Conservation (phyloP, 2,113 vertebrate genomes). For the Centrocercus urophasianus region DNA sequence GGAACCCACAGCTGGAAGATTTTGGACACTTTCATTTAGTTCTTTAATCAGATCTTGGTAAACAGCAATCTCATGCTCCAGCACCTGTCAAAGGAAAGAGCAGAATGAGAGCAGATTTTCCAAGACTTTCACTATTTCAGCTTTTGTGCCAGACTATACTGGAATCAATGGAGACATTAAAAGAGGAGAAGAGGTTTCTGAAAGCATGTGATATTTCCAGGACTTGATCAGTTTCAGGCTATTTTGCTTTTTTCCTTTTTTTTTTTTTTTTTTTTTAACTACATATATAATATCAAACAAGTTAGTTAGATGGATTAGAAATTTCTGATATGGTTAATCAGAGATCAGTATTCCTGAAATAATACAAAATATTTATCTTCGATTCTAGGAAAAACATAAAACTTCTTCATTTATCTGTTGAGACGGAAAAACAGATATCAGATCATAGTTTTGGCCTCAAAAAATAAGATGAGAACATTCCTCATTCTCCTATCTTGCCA, state of each 20-base stretch:
- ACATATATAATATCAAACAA: not conserved
- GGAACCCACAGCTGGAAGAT: constrained; percentile 11
- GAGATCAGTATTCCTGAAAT: not conserved
- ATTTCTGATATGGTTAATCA: not conserved
- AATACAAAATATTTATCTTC: not conserved
- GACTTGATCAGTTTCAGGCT: not conserved
- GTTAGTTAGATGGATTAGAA: not conserved
- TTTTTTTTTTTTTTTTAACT: accelerated
- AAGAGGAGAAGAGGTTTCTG: not conserved
- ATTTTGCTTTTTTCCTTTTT: not conserved
- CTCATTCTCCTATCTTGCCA: not conserved
- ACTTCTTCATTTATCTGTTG: not conserved
- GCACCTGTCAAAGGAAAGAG: constrained; percentile 45
- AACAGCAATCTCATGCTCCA: constrained; percentile 75
- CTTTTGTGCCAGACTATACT: not conserved
- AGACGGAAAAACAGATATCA: not conserved
- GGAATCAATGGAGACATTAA: not conserved
- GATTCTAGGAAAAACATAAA: not conserved
- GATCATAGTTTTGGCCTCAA: not conserved
- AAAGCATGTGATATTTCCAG: not conserved
- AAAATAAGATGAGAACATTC: not conserved
- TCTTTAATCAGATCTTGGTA: constrained; percentile 59
- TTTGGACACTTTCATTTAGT: constrained; percentile 43
- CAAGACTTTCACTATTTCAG: accelerated
- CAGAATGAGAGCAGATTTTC: not conserved